These are phyloP conservation scores for Furcifer pardalis DNA, from an alignment of 2,797 vertebrate species.

Conservation along the genomic window DNA sequence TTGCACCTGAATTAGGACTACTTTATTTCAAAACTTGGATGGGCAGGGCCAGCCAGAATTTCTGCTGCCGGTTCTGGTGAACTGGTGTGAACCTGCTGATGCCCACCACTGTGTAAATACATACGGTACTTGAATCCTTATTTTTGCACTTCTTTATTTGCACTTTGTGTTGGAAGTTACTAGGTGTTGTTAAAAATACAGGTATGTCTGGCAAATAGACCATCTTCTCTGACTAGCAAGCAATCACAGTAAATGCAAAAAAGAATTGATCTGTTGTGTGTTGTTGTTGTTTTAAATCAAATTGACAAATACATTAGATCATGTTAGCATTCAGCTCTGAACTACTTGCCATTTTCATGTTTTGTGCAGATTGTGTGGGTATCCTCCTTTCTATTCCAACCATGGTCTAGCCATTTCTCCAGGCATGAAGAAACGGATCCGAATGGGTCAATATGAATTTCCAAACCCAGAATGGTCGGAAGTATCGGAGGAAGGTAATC, in stretches of 20 bases:
- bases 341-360: background rate
- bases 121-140: background rate
- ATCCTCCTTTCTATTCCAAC: constrained; percentile 98
- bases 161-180: background rate
- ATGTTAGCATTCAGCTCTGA: background rate
- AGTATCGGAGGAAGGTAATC: constrained; percentile 93
- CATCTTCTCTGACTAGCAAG: background rate
- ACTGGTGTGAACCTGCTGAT: no score
- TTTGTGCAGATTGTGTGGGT: constrained; percentile 88
- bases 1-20: no score
- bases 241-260: background rate
- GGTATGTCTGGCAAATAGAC: background rate
- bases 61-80: no score
- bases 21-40: no score
- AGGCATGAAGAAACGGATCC: constrained; percentile 95
- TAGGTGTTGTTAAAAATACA: background rate
- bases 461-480: constrained; percentile 96
- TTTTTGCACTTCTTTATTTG: background rate
- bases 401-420: constrained; percentile 97
- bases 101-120: no score
- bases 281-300: background rate
- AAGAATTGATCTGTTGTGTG: background rate
- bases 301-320: background rate
- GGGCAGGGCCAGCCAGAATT: no score
- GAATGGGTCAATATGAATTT: constrained; percentile 96